Evolutionary conservation across 2,113 vertebrate genomes (phyloP).

Genomic region (Chionomys nivalis): DNA sequence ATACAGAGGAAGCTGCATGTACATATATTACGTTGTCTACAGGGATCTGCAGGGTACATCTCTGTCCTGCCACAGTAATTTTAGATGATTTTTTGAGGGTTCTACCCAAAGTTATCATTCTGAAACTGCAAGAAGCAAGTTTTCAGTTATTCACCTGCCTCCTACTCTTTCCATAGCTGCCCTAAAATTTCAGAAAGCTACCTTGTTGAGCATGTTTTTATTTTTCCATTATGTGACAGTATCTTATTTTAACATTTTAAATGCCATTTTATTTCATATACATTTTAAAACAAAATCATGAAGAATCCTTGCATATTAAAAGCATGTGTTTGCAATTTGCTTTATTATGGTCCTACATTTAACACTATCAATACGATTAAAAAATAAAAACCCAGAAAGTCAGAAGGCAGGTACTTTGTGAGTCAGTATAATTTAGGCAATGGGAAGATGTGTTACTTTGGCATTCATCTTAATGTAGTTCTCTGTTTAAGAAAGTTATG

Average conservation of each 20-base stretch:
- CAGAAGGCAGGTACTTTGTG: neutral
- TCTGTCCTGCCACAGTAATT: conserved; percentile 37
- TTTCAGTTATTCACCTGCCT: neutral
- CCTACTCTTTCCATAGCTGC: neutral
- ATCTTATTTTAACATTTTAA: conserved; percentile 34
- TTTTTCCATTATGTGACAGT: neutral
- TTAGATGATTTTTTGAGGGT: neutral
- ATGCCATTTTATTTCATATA: neutral
- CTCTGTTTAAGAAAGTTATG: conserved; percentile 11
- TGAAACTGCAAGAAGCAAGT: neutral
- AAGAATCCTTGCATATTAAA: neutral
- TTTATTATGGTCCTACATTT: neutral
- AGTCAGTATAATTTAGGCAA: neutral
- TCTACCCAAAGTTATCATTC: conserved; percentile 21
- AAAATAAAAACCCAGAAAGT: neutral
- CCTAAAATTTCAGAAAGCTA: neutral
- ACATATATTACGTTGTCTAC: neutral
- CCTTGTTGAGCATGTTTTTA: neutral
- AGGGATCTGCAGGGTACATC: neutral
- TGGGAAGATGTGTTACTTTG: neutral
- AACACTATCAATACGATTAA: neutral
- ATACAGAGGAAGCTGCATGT: neutral
- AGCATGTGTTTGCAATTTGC: conserved; percentile 16
- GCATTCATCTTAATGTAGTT: neutral
- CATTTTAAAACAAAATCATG: conserved; percentile 14